phyloP scores from a whole-genome alignment of 2,797 vertebrate genomes.

The Epinephelus malabaricus region DNA sequence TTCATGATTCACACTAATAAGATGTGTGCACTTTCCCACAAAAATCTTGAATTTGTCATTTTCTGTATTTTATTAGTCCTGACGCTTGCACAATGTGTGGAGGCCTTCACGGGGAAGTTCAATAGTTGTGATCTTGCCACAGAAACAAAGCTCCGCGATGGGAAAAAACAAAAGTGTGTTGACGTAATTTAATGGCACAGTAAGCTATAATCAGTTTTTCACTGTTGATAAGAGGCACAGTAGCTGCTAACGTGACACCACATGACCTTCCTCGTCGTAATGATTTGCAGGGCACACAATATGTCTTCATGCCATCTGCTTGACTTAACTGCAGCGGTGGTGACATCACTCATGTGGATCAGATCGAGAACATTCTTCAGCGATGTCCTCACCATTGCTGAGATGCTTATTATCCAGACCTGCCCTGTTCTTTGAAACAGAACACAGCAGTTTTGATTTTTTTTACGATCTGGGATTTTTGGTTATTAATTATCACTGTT shows the following conservation, averaged over 20 bases:
- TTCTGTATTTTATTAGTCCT: constrained; percentile 31
- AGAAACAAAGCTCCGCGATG: constrained; percentile 9
- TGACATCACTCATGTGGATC: constrained; percentile 79
- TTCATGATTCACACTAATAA: constrained; percentile 27
- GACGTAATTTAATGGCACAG: constrained; percentile 25
- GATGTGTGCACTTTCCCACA: constrained; percentile 17
- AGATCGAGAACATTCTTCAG: constrained; percentile 77
- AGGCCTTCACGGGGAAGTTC: background rate
- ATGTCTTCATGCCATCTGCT: constrained; percentile 73
- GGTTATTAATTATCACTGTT: constrained; percentile 42
- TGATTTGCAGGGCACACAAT: constrained; percentile 49
- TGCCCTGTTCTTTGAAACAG: constrained; percentile 60
- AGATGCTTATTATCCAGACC: constrained; percentile 79
- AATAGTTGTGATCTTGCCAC: background rate
- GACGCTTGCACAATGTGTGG: constrained; percentile 17
- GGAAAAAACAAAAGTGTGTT: constrained; percentile 30
- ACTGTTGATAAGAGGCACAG: constrained; percentile 30
- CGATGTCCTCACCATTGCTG: constrained; percentile 68
- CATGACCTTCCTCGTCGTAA: constrained; percentile 31
- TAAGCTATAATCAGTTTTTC: constrained; percentile 16
- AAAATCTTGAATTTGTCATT: constrained; percentile 7
- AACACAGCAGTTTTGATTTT: constrained; percentile 32
- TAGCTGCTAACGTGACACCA: constrained; percentile 58
- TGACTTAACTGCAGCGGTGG: constrained; percentile 58
- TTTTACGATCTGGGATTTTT: constrained; percentile 61